Evolutionary conservation across 2,113 vertebrate genomes (phyloP), one percentile per base, ranked within the genome.

Genomic region (Cryptomyrus ogoouensis): DNA sequence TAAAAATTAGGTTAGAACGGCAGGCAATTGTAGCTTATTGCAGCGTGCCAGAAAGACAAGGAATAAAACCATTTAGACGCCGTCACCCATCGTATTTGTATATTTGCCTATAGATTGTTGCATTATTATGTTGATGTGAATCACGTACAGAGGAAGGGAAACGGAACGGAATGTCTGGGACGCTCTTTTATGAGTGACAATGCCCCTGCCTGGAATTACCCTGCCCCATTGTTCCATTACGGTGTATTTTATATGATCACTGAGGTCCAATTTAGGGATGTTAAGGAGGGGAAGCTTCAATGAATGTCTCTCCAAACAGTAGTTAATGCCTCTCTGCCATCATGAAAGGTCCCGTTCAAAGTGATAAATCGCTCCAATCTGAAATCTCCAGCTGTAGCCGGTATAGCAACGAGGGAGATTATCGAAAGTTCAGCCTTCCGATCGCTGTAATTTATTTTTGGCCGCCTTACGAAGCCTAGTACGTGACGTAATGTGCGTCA

Each of bases 231-330:
- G 77, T 31, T 80, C 77, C 80, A 84, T 89, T 84, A 89, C n/a
- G 27, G 80, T 83, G 3, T 44, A 62, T 89, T 89, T 31, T 84
- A 39, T 84, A 80, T 56, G 52, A 13, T 89, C 89, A 53, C 80
- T 24, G 50, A 89, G 42, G 89, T 62, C 50, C 21, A 85, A 62
- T 89, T 84, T 89, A 46, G 80, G 52, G 84, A 83, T 62, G 52
- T 58, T 62, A 56, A 83, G 88, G n/a, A 56, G 89, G 52, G 44
- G 50, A 85, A 42, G 83, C 52, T 85, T 89, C 52, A 62, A 27
- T 56, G 50, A 85, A 85, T 47, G 89, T 84, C 89, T 62, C 89
- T 85, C 89, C 50, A 47, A 85, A 89, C 52, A 85, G 89, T 85
- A 44, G 50, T 85, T 89, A 84, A 89, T 89, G 50, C 52, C 89